phyloP scores from a whole-genome alignment of 2,797 vertebrate species.

The Xyrichtys novacula region DNA sequence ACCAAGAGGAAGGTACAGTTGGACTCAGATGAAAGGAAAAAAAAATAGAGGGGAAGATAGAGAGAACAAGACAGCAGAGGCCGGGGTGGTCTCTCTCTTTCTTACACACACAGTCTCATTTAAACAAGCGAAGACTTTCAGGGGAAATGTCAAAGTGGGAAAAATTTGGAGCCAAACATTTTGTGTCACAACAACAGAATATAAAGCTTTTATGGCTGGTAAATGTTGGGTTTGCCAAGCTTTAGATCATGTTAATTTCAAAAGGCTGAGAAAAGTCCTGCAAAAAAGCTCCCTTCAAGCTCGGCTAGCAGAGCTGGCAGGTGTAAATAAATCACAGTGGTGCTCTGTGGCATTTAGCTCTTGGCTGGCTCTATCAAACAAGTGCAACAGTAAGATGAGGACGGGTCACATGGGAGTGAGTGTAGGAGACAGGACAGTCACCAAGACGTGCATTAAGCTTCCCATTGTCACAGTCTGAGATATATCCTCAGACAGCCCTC shows the following conservation, averaged over 20 bases:
- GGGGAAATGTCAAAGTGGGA: conserved; percentile 44
- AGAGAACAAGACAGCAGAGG: conserved; percentile 65
- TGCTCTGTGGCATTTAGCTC: conserved; percentile 54
- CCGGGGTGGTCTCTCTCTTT: conserved; percentile 67
- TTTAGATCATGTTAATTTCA: conserved; percentile 52
- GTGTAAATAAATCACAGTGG: conserved; percentile 62
- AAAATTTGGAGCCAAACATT: conserved; percentile 56
- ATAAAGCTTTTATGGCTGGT: conserved; percentile 42
- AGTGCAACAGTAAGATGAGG: conserved; percentile 55
- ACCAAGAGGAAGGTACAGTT: conserved; percentile 64
- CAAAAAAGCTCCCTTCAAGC: conserved; percentile 52
- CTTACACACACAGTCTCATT: conserved; percentile 46
- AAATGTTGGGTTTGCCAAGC: conserved; percentile 23
- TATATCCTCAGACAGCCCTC: conserved; percentile 77
- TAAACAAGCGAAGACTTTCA: conserved; percentile 38
- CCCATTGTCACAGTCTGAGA: conserved; percentile 67
- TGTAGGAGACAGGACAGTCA: conserved; percentile 76
- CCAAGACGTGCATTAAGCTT: conserved; percentile 74
- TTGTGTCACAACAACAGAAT: conserved; percentile 45
- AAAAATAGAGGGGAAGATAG: conserved; percentile 54
- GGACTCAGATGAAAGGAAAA: conserved; percentile 73
- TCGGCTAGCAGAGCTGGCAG: conserved; percentile 51
- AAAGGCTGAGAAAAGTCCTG: conserved; percentile 59
- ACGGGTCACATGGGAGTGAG: conserved; percentile 62
- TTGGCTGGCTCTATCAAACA: conserved; percentile 57